Base-by-base conservation (phyloP, 2,888 invertebrate genomes). In the Gortyna flavago region DNA sequence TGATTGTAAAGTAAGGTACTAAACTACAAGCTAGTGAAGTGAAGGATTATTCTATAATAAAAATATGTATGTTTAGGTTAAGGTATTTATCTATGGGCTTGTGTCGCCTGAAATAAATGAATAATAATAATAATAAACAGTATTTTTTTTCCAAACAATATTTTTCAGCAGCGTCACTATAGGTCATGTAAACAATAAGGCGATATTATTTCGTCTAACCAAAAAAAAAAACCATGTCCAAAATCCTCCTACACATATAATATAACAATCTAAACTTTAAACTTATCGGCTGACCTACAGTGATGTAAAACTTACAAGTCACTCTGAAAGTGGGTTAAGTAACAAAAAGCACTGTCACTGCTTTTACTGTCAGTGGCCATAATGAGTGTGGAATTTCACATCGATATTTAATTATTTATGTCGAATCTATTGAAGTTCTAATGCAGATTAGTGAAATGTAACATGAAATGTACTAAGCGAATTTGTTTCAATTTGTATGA, bases 281-380 rank as follows among this genome's bases (percentile, higher is more conserved):
- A 69, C 48, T 9, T 57, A 29, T 80, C 41, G 18, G 29, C 18
- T 84, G 87, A 85, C 83, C 84, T 29, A 83, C 51, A 72, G 59
- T 21, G 16, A 35, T 21, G 64, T 68, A 76, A 77, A 79, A 74
- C 16, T 64, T 44, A 48, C 90, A 80, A 90, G 90, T 92, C 91
- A 92, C 83, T 85, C 83, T 79, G 87, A 90, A 92, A 91, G 90
- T 90, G 75, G 87, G 89, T 72, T 89, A 65, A 44, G 32, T 25
- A 72, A 77, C 76, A 54, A 67, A 84, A 74, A 32, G 38, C 73
- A 73, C 71, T 72, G 71, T 73, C 75, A 62, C 62, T 72, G 66
- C 77, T 85, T 77, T 80, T 85, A 82, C 86, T 77, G 74, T 69
- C 76, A 48, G 67, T 44, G 72, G 35, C n/a, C 62, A 66, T 59